Evolutionary conservation across 2,888 invertebrate species (phyloP), one percentile per base, ranked within the genome.

Genomic region (Alloplasta piceator): DNA sequence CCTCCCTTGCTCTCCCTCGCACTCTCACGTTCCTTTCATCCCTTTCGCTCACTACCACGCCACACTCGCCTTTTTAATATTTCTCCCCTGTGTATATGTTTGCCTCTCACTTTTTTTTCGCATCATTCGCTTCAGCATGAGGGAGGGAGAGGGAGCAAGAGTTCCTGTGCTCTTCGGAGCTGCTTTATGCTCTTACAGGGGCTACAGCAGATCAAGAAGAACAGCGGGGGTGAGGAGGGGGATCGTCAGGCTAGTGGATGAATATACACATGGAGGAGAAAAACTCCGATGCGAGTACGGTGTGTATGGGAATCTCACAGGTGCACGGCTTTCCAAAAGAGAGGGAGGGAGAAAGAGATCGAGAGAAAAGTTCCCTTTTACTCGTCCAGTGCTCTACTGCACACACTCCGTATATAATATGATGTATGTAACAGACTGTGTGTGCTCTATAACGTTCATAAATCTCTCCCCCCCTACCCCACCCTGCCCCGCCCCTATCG

Each of bases 251-350:
- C 86, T 86, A 82, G 84, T 86, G 86, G 88, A 89, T 87, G 81
- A 84, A 84, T 64, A 68, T 56, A 46, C 66, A 81, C 67, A 50
- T 70, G 50, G 58, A 70, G 70, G 83, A 81, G 72, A 81, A 83
- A 87, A 12, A 0, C 84, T 85, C 41, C 10, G 85, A 85, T 85
- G 88, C 85, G 82, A 85, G 84, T 75, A 80, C 84, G 76, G 83
- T 61, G 52, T 88, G 86, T 89, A 89, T 91, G 92, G 90, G 91
- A 92, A 92, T 92, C 91, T 90, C 91, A 91, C 91, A 92, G 92
- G 92, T 91, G 92, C 85, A 89, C 86, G 86, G 16, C 58, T 83
- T 89, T 90, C 89, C 89, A 86, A 87, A 87, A 88, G 89, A 87
- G 87, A 82, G 75, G 63, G 56, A 50, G 48, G 36, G 67, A 39